phyloP scores from a whole-genome alignment of 2,888 invertebrate species.

The Tenthredo distinguenda region DNA sequence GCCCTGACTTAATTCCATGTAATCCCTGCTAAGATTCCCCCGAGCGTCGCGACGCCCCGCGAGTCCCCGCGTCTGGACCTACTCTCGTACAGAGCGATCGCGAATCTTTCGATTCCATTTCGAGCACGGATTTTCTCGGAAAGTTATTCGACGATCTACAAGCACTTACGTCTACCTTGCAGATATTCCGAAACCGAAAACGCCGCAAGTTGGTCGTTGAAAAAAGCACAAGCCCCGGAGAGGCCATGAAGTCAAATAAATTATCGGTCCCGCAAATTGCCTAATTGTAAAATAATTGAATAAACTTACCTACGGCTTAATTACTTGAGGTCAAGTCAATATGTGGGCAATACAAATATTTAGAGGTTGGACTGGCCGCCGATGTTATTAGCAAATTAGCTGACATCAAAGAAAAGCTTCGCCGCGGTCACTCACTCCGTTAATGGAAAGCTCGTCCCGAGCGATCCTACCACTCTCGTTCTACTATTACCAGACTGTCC shows the following conservation, averaged over 20 bases:
- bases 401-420: slow-evolving; percentile 77
- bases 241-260: background rate
- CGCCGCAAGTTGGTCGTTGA: background rate
- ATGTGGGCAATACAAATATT: slow-evolving; percentile 77
- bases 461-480: slow-evolving; percentile 27
- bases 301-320: slow-evolving; percentile 68
- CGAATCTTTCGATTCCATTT: slow-evolving; percentile 39
- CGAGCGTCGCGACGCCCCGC: slow-evolving; percentile 60
- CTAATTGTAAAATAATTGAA: slow-evolving; percentile 58
- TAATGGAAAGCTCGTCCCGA: slow-evolving; percentile 68
- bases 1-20: slow-evolving; percentile 75
- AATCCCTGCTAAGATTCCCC: slow-evolving; percentile 76
- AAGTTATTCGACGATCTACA: background rate
- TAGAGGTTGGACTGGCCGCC: slow-evolving; percentile 69
- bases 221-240: background rate
- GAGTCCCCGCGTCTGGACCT: slow-evolving; percentile 50
- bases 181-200: background rate
- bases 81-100: slow-evolving; percentile 15
- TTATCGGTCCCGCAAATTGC: background rate
- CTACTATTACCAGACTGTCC: background rate
- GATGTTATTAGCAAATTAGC: slow-evolving; percentile 78
- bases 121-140: background rate
- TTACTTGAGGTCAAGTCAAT: slow-evolving; percentile 68
- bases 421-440: slow-evolving; percentile 74
- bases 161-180: background rate